These are phyloP conservation scores for Mormyrus hasselquistii DNA, from an alignment of 2,797 vertebrate species.

Conservation along the genomic window DNA sequence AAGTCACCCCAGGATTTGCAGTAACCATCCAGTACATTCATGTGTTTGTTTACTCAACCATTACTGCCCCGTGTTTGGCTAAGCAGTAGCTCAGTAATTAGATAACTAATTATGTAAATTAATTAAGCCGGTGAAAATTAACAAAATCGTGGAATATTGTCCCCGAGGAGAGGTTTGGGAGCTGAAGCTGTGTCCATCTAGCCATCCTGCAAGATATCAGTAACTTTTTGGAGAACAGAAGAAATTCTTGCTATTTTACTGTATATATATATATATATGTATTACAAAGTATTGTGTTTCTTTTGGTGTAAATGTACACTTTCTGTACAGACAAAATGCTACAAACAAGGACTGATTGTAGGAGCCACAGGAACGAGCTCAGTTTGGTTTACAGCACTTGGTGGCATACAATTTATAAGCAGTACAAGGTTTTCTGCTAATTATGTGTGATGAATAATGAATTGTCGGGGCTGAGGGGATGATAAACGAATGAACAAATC, in stretches of 20 bases:
- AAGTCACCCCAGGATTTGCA: neutral
- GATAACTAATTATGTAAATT: neutral
- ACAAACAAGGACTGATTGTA: neutral
- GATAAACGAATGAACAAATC: neutral
- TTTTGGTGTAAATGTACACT: neutral
- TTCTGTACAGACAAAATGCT: neutral
- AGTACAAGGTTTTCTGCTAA: neutral
- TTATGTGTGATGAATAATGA: neutral
- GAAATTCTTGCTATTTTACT: neutral
- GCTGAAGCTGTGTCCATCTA: neutral
- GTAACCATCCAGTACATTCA: neutral
- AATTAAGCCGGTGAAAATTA: neutral
- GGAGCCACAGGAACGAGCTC: neutral
- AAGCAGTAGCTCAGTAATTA: neutral
- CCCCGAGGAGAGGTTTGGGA: neutral
- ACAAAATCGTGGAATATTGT: neutral
- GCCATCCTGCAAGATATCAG: neutral
- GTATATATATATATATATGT: neutral
- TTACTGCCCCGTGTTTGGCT: neutral
- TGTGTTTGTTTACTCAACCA: neutral
- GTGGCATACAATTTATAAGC: neutral
- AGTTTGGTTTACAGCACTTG: neutral
- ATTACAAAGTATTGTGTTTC: neutral
- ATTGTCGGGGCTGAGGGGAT: neutral
- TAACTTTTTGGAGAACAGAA: neutral